Evolutionary conservation across 1,140 invertebrate species (phyloP), one percentile per base, ranked within the genome.

Genomic region (Heterodera carotae): DNA sequence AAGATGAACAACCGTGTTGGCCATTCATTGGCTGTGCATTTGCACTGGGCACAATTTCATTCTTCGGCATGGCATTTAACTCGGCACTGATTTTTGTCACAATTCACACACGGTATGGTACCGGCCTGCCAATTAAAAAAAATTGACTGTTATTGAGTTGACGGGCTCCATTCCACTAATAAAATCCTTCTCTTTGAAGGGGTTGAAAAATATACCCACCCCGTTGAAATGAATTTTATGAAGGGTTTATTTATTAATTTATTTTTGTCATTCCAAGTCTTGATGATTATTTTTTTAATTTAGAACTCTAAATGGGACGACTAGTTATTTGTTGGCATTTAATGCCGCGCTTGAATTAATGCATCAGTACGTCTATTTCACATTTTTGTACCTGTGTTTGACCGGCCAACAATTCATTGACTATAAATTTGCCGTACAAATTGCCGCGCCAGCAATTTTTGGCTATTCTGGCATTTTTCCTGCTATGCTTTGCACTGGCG

Each of bases 301-400:
- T 53, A 75, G 73, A 67, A 75, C 53, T 4, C 43, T 76, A 43
- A 22, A 59, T 31, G 48, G 67, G 3, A 31, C 39, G 27, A 34
- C 43, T 27, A 77, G 75, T 64, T 75, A 75, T 77, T 69, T 77
- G 25, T 62, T 77, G 69, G 76, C 69, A 33, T 36, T 77, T 25
- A 48, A 48, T 43, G 39, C 67, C 8, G 43, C 68, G 3, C 48
- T 64, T 22, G 76, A 77, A 60, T 22, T 77, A n/a, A 43, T 60
- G 12, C 76, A 77, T 43, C 76, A 77, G 25, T 75, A 43, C n/a
- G 69, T 36, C 7, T 69, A 77, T 64, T 43, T 77, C 15, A 18
- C 70, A 1, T 68, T 69, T n/a, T 48, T 77, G 48, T 27, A 33
- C 39, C 27, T 77, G 8, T 6, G 62, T 33, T 6, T 75, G 10